phyloP scores from a whole-genome alignment of 1,140 invertebrate genomes.

The Nebria ingens region DNA sequence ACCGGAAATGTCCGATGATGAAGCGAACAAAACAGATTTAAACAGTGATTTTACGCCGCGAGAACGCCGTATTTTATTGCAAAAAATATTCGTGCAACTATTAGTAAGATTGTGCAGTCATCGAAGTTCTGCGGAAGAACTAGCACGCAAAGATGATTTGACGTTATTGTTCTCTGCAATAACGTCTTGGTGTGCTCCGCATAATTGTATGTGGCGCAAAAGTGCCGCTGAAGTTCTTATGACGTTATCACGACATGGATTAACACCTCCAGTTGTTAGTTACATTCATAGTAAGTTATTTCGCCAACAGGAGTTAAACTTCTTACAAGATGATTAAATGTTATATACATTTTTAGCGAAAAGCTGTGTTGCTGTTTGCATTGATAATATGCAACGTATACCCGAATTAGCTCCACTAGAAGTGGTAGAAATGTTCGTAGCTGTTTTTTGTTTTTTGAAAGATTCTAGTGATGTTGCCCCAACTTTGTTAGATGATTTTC shows the following conservation, averaged over 20 bases:
- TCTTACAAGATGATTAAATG: background rate
- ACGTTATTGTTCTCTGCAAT: conserved; percentile 93
- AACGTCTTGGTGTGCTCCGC: conserved; percentile 83
- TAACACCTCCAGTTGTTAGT: conserved; percentile 83
- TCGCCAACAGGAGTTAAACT: background rate
- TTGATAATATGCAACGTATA: conserved; percentile 94
- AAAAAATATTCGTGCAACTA: conserved; percentile 95
- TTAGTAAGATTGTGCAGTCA: conserved; percentile 88
- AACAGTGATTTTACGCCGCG: conserved; percentile 81
- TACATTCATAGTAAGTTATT: conserved; percentile 88
- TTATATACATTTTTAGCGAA: conserved; percentile 61
- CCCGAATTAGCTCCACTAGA: conserved; percentile 87
- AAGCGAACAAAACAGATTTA: conserved; percentile 57
- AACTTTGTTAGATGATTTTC: conserved; percentile 90
- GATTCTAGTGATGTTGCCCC: conserved; percentile 97
- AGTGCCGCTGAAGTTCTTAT: conserved; percentile 93
- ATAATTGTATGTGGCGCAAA: conserved; percentile 94
- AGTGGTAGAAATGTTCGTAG: conserved; percentile 96
- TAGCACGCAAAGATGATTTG: conserved; percentile 93
- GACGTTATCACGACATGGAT: conserved; percentile 87
- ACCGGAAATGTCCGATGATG: conserved; percentile 76
- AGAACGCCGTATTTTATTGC: conserved; percentile 82
- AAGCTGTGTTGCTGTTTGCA: conserved; percentile 86
- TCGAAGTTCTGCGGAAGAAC: conserved; percentile 85
- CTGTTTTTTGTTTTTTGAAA: conserved; percentile 95